These are phyloP conservation scores for Craniophora ligustri DNA, from an alignment of 2,888 invertebrate genomes.

Conservation along the genomic window DNA sequence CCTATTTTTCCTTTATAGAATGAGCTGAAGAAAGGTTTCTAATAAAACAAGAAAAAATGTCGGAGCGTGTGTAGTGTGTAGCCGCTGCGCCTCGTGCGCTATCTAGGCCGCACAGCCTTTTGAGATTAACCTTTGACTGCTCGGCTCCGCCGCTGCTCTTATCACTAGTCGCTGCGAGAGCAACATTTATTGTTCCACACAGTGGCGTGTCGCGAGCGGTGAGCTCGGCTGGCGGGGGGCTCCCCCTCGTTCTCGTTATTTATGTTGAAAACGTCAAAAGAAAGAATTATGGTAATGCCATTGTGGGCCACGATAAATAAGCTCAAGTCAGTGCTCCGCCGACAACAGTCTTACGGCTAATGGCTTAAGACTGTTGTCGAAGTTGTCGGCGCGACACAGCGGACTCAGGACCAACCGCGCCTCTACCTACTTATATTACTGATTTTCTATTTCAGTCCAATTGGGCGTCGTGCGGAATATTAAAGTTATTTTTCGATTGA, in stretches of 20 bases:
- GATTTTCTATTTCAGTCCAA: neutral
- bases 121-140: neutral
- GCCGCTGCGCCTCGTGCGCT: neutral
- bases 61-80: neutral
- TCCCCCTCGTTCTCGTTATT: neutral
- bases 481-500: conserved; percentile 16
- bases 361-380: neutral
- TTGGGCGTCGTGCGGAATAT: conserved; percentile 7
- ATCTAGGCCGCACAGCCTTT: conserved; percentile 1
- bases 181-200: neutral
- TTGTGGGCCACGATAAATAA: conserved; percentile 4
- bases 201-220: neutral
- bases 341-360: no score
- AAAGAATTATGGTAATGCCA: conserved; percentile 5
- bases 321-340: neutral
- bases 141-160: neutral
- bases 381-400: neutral
- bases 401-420: neutral
- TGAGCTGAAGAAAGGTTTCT: neutral
- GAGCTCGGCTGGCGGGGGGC: neutral
- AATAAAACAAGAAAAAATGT: neutral
- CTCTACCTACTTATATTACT: no score
- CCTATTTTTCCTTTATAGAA: no score
- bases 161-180: neutral
- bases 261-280: conserved; percentile 1